These are phyloP conservation scores for Plagiodera versicolora DNA, from an alignment of 2,888 invertebrate genomes.

Conservation along the genomic window DNA sequence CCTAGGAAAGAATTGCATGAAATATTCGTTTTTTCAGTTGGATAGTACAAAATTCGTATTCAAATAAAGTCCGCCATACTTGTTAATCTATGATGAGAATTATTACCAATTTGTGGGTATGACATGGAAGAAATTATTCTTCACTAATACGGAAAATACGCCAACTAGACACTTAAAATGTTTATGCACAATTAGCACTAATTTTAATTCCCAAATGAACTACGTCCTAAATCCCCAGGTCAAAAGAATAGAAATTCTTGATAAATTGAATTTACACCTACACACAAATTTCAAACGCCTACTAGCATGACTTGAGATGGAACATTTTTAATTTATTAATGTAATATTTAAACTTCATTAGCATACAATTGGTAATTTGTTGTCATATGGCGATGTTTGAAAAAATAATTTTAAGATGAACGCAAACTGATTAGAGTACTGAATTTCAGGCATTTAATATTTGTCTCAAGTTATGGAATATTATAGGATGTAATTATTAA, in stretches of 20 bases:
- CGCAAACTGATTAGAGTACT: conserved; percentile 1
- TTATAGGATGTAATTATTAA: too few species aligned
- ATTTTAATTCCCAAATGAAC: conserved; percentile 7
- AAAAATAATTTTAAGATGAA: conserved; percentile 19
- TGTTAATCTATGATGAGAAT: background rate
- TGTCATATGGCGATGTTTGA: conserved; percentile 20
- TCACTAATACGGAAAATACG: background rate
- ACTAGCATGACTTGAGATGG: conserved; percentile 17
- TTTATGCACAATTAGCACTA: background rate
- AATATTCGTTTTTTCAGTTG: too few species aligned
- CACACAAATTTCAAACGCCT: conserved; percentile 25
- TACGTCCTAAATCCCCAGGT: conserved; percentile 7
- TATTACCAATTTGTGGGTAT: background rate
- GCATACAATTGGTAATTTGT: conserved; percentile 32
- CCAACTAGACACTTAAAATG: background rate
- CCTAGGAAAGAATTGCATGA: too few species aligned
- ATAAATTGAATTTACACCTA: conserved; percentile 29
- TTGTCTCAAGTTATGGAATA: background rate
- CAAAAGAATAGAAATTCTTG: conserved; percentile 16
- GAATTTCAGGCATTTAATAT: background rate
- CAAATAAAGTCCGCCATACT: too few species aligned
- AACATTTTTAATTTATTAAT: conserved; percentile 31
- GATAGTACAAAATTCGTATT: too few species aligned
- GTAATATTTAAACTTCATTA: conserved; percentile 30
- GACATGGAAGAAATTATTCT: background rate